Evolutionary conservation across 2,113 vertebrate genomes (phyloP).

Genomic region (Thunnus thynnus): DNA sequence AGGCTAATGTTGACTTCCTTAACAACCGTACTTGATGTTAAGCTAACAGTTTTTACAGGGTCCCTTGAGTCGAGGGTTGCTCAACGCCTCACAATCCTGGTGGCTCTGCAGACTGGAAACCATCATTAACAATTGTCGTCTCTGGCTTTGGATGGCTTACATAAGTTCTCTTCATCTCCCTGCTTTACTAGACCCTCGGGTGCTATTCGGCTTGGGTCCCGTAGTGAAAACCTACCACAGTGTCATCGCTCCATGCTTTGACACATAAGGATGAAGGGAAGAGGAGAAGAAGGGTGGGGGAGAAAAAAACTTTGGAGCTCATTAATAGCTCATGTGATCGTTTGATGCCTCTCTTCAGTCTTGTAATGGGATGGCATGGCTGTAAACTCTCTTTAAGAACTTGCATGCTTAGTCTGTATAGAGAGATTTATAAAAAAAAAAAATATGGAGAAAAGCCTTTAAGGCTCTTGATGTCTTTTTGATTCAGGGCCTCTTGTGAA

Average conservation of each 20-base stretch:
- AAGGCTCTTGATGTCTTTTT: constrained; percentile 24
- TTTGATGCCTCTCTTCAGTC: constrained; percentile 28
- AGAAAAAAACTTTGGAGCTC: neutral
- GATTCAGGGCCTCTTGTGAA: constrained; percentile 41
- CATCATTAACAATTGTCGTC: constrained; percentile 38
- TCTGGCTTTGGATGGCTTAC: constrained; percentile 37
- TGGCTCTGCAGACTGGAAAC: constrained; percentile 53
- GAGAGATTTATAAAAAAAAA: constrained; percentile 30
- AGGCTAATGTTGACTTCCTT: constrained; percentile 65
- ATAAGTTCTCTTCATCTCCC: constrained; percentile 41
- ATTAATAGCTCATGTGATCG: constrained; percentile 15
- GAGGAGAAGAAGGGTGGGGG: neutral
- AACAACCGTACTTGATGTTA: constrained; percentile 61
- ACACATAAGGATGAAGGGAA: neutral
- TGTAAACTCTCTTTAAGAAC: constrained; percentile 38
- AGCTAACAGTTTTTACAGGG: constrained; percentile 71
- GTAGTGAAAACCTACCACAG: constrained; percentile 40
- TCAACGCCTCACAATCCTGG: constrained; percentile 35
- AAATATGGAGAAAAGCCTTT: neutral
- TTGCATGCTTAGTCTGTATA: neutral
- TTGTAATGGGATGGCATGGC: constrained; percentile 8
- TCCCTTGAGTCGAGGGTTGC: constrained; percentile 51
- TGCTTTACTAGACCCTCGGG: constrained; percentile 57
- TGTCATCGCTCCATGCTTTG: constrained; percentile 43
- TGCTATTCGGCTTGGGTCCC: neutral